Percentiles rank a stretch among this genome's conserved stretches.
phyloP scores from a whole-genome alignment of 2,888 invertebrate genomes.

The Drosophila dives region DNA sequence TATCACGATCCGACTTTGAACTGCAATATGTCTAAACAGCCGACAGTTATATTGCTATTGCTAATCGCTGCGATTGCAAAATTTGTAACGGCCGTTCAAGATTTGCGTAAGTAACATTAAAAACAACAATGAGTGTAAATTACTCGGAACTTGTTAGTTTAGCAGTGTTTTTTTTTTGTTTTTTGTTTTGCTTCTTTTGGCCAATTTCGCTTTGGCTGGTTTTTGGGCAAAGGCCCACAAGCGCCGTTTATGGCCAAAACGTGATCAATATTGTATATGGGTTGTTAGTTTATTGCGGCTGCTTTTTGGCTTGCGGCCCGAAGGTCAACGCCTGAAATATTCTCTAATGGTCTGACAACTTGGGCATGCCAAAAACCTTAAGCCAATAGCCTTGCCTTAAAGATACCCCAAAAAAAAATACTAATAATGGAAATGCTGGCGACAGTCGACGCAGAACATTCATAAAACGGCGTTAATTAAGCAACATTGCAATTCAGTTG shows the following conservation, averaged over 20 bases:
- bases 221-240: slow-evolving; percentile 31
- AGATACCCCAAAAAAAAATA: neutral
- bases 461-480: neutral
- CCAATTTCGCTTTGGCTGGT: slow-evolving; percentile 30
- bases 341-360: slow-evolving; percentile 41
- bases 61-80: slow-evolving; percentile 67
- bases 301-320: slow-evolving; percentile 25
- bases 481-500: slow-evolving; percentile 10
- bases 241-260: slow-evolving; percentile 62
- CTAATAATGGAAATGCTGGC: neutral
- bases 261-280: slow-evolving; percentile 61
- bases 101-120: slow-evolving; percentile 81
- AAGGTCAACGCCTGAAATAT: slow-evolving; percentile 55
- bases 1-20: slow-evolving; percentile 30
- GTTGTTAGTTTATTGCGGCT: slow-evolving; percentile 35
- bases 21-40: slow-evolving; percentile 57
- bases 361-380: slow-evolving; percentile 17
- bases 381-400: neutral
- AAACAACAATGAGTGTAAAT: slow-evolving; percentile 50
- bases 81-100: slow-evolving; percentile 66
- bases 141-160: slow-evolving; percentile 13
- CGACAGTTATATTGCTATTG: slow-evolving; percentile 53
- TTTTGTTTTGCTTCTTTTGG: slow-evolving; percentile 10
- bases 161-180: slow-evolving; percentile 31
- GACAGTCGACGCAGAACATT: neutral